Base-by-base conservation (phyloP, 2,888 invertebrate genomes). In the Protodeltote pygarga region DNA sequence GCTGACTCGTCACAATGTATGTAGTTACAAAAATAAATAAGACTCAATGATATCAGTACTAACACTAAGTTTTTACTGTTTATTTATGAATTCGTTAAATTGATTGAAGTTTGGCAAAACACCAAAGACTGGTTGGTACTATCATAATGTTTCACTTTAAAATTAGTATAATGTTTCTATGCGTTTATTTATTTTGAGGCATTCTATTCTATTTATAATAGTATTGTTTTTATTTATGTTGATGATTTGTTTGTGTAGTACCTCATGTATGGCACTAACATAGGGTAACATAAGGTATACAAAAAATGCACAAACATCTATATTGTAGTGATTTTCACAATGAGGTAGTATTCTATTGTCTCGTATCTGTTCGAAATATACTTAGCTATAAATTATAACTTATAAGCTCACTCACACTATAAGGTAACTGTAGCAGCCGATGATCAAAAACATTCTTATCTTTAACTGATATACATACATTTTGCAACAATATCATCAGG, bases 71-170 rank as follows among this genome's bases (percentile, higher is more conserved):
- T 51, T 35, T 17, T 8, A 52, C 42, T 40, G 32, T 47, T 49
- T 40, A 33, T 29, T 31, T 38, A 33, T 23, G 31, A 34, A 47
- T 49, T 27, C 31, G 38, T 41, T 49, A 23, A 39, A 44, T 48
- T 53, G 14, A 33, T 46, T 45, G 29, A 57, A 51, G 47, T 44
- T 64, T 68, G 66, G 58, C 66, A 69, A 51, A 50, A 14, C 46
- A 59, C 64, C 64, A 69, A 51, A 55, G 27, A 46, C 32, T 44
- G n/a, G n/a, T 46, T 14, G 10, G 8, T 28, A 45, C 31, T 33
- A 47, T 50, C 40, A 35, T 49, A 39, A 57, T 40, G 29, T 37
- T 48, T 47, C 3, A 42, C 41, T 37, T 57, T 33, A 20, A 27
- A 34, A 24, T 24, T 35, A 42, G 13, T 49, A 27, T 5, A 29